Base-by-base conservation (phyloP, 2,797 vertebrate species). In the Protosalanx chinensis region DNA sequence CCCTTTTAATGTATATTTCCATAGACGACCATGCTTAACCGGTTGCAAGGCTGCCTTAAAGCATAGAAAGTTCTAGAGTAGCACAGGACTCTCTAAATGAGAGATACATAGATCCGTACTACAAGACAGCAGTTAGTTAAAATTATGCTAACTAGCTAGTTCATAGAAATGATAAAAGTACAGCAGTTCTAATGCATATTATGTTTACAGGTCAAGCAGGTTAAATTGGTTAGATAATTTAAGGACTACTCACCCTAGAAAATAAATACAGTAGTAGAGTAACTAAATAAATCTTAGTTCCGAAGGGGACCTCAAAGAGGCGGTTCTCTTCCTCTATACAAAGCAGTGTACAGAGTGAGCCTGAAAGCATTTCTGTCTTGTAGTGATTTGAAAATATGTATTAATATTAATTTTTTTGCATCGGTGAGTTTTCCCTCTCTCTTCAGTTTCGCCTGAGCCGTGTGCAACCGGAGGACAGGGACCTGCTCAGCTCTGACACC, bases 1-100 rank as follows among this genome's bases (percentile, higher is more conserved):
- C 67, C 66, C 59, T 71, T 68, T 61, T 72, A 1, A 32, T 75
- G 62, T 51, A 76, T 27, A 29, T 62, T 8, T 61, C 20, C 33
- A 46, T 41, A 35, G 76, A 84, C 80, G 77, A 57, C 76, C 87
- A 86, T 87, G 86, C 88, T 87, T 86, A 86, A 46, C 41, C 41
- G 13, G 85, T 84, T 78, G 79, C 75, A 74, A 76, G 72, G 67
- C 74, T 58, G 73, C 68, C 32, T 10, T 20, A 84, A 81, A 80
- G 72, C 23, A 15, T 20, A 18, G 72, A 58, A 69, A 59, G 12
- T 71, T 82, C 64, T 77, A 74, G 64, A 66, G 41, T 75, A 37
- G 53, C 67, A 32, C 60, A 79, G 65, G 65, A 27, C 67, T 61
- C 68, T 46, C 57, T 37, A 69, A 57, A 53, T 5, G 61, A 76